Evolutionary conservation across 2,888 invertebrate species (phyloP).

Genomic region (Agriopis marginaria): DNA sequence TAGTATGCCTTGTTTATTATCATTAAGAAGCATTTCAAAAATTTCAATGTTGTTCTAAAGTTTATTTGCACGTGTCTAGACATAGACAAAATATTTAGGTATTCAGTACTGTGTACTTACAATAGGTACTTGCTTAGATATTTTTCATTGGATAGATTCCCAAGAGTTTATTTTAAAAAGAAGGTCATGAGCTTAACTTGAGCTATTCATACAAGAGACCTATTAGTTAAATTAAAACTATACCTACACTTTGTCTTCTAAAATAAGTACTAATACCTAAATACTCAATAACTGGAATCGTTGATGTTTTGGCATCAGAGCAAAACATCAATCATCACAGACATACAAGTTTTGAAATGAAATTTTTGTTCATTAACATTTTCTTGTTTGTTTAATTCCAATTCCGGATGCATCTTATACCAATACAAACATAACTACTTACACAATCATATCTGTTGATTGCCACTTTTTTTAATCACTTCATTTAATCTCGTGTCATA

Average conservation of each 20-base stretch:
- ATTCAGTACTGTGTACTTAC: conserved; percentile 7
- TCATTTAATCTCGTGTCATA: conserved; percentile 31
- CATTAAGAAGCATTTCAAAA: not conserved
- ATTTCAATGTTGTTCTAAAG: conserved; percentile 3
- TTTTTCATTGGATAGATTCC: not conserved
- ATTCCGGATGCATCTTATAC: conserved; percentile 33
- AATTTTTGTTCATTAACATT: too few species aligned
- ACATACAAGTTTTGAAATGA: too few species aligned
- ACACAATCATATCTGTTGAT: conserved; percentile 26
- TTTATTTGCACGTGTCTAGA: conserved; percentile 27
- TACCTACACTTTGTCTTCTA: too few species aligned
- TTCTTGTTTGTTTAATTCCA: not conserved
- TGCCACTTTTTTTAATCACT: conserved; percentile 32
- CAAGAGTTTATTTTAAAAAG: conserved; percentile 48
- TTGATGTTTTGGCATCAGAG: too few species aligned
- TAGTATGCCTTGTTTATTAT: conserved; percentile 4
- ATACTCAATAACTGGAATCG: not conserved
- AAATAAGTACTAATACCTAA: not conserved
- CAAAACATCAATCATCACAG: too few species aligned
- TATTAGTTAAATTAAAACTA: too few species aligned
- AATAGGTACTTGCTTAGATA: not conserved
- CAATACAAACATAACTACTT: conserved; percentile 4
- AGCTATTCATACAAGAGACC: too few species aligned
- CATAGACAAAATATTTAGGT: conserved; percentile 1
- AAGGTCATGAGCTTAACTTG: conserved; percentile 50